These are phyloP conservation scores for Cyclophora punctaria DNA, from an alignment of 2,888 invertebrate species.

Conservation along the genomic window DNA sequence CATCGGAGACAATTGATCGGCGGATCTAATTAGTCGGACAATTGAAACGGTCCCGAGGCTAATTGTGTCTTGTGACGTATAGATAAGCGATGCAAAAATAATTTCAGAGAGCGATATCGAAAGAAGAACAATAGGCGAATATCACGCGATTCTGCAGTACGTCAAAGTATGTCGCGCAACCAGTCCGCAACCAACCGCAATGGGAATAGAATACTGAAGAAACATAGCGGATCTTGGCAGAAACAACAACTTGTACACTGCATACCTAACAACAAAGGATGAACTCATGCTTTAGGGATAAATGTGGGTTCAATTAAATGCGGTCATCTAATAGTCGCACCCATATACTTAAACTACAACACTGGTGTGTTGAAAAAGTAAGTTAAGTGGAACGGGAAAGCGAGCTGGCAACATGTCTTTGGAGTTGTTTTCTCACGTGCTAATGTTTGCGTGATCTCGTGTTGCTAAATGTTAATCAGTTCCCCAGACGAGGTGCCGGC, in stretches of 20 bases:
- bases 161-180: neutral
- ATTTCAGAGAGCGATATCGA: slow-evolving; percentile 7
- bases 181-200: neutral
- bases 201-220: neutral
- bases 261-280: no score
- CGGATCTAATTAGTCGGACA: slow-evolving; percentile 10
- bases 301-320: no score
- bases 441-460: slow-evolving; percentile 18
- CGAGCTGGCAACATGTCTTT: slow-evolving; percentile 6
- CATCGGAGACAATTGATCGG: slow-evolving; percentile 12
- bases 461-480: slow-evolving; percentile 47
- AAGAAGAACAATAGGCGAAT: neutral
- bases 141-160: slow-evolving; percentile 1
- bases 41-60: slow-evolving; percentile 8
- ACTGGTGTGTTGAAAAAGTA: no score
- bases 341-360: no score
- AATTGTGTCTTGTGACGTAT: slow-evolving; percentile 7
- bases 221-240: neutral
- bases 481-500: slow-evolving; percentile 42
- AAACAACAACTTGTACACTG: neutral
- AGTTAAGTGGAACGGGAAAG: neutral
- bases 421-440: slow-evolving; percentile 19
- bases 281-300: no score
- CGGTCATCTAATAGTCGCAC: no score
- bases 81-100: slow-evolving; percentile 1